Conservation (phyloP, 2,888 invertebrate genomes). For the Gandaritis pyraliata region DNA sequence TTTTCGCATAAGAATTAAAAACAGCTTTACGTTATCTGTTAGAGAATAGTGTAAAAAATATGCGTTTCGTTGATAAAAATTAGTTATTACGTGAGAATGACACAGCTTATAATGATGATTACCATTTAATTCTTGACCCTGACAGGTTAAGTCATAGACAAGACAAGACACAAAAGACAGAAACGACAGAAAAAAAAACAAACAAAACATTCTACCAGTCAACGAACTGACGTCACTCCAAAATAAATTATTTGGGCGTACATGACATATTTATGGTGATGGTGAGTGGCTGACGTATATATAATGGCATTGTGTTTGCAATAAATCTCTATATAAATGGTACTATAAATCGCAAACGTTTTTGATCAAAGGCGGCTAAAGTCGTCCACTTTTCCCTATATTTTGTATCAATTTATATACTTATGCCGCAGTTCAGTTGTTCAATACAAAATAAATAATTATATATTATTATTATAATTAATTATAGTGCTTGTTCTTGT, state of each 20-base stretch:
- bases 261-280: constrained; percentile 3
- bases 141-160: neutral
- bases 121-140: neutral
- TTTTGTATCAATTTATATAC: neutral
- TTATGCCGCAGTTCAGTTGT: neutral
- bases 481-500: neutral
- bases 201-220: neutral
- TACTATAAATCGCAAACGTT: constrained; percentile 1
- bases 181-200: constrained; percentile 1
- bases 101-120: neutral
- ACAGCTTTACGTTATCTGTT: neutral
- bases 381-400: neutral
- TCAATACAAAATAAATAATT: neutral
- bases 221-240: constrained; percentile 4
- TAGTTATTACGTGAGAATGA: neutral
- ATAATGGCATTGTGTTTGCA: neutral
- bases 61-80: neutral
- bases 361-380: constrained; percentile 5
- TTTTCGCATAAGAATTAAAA: neutral
- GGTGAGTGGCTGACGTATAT: constrained; percentile 9
- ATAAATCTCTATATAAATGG: constrained; percentile 4
- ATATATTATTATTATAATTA: neutral
- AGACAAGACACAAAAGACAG: no score
- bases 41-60: constrained; percentile 22
- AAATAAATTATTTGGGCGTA: constrained; percentile 2